Base-by-base conservation (phyloP, 2,113 vertebrate genomes). In the Siniperca knerii region DNA sequence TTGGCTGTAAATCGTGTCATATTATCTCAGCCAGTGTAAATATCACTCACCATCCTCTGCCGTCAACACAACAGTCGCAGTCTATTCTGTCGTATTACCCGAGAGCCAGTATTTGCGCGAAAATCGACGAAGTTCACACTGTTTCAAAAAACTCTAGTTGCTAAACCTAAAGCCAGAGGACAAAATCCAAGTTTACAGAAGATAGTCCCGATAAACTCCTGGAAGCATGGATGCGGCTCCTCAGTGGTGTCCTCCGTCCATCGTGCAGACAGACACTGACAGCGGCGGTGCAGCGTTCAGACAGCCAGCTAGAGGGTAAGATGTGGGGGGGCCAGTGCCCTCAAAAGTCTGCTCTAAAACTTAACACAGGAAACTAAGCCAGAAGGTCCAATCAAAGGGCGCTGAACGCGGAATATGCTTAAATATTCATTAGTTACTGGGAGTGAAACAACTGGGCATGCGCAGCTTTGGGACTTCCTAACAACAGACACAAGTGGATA, bases 41-140 rank as follows among this genome's bases (percentile, higher is more conserved):
- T 20, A 80, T 66, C 40, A 92, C 94, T 93, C 83, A 95, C 94
- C 94, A 95, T 95, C 85, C 81, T 94, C 70, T 71, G 62, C 21
- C 77, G 72, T 90, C 67, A 80, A 52, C 18, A 6, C 57, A 82
- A 65, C 83, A 23, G 52, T 57, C 46, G 15, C 77, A 50, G 85
- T 85, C 35, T 72, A 73, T 76, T 61, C 40, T n/a, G 40, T 82
- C 42, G 44, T 89, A 40, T 79, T 79, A 72, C 66, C 57, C 35
- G 44, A 18, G 60, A 54, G 87, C 90, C 86, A 83, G 66, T 50
- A 48, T 81, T 8, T 75, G 69, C 48, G 50, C 35, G 76, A 79
- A 57, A 57, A 74, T 86, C 50, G 23, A 44, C 71, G 55, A 77
- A 86, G 72, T 83, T 77, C 67, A 74, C 61, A 50, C n/a, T 16